Conservation (phyloP, 64 coral and sea anemone species). For the Pocillopora verrucosa region DNA sequence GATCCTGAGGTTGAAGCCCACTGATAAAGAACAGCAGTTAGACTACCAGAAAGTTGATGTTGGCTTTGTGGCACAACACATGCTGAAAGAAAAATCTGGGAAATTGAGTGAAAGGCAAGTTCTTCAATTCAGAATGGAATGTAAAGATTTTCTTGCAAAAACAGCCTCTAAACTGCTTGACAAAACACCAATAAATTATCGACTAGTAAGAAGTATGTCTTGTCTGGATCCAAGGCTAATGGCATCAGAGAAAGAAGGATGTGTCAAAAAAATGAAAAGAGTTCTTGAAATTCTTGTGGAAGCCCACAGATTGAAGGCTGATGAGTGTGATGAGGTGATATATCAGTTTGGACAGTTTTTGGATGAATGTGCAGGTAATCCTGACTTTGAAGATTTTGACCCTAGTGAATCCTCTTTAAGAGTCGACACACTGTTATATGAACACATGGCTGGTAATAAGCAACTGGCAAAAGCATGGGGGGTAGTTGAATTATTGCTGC, state of each 20-base stretch:
- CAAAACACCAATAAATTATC: conserved; percentile 19
- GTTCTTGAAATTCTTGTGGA: conserved; percentile 34
- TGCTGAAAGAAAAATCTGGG: not conserved
- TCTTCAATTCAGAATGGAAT: conserved; percentile 41
- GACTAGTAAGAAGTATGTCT: conserved; percentile 32
- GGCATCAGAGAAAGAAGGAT: conserved; percentile 22
- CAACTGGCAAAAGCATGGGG: too few species aligned
- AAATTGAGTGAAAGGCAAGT: conserved; percentile 25
- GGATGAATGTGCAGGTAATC: conserved; percentile 51
- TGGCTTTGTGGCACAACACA: conserved; percentile 42
- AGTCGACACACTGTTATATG: conserved; percentile 43
- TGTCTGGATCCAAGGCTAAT: conserved; percentile 43
- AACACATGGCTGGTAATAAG: conserved; percentile 36
- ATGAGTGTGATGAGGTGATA: conserved; percentile 53
- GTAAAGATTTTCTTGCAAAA: conserved; percentile 31
- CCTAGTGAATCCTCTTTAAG: conserved; percentile 10
- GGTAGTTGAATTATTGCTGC: too few species aligned
- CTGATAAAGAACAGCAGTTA: conserved; percentile 39
- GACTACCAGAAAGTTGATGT: conserved; percentile 40
- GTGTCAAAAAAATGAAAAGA: conserved; percentile 48
- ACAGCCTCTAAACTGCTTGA: not conserved
- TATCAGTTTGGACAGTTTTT: conserved; percentile 45
- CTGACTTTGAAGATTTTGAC: conserved; percentile 51
- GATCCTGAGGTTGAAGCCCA: conserved; percentile 9
- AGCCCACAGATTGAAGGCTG: conserved; percentile 52